Percentiles rank a stretch among this genome's conserved stretches.
phyloP scores from a whole-genome alignment of 2,113 vertebrate species.

The Glareola pratincola region DNA sequence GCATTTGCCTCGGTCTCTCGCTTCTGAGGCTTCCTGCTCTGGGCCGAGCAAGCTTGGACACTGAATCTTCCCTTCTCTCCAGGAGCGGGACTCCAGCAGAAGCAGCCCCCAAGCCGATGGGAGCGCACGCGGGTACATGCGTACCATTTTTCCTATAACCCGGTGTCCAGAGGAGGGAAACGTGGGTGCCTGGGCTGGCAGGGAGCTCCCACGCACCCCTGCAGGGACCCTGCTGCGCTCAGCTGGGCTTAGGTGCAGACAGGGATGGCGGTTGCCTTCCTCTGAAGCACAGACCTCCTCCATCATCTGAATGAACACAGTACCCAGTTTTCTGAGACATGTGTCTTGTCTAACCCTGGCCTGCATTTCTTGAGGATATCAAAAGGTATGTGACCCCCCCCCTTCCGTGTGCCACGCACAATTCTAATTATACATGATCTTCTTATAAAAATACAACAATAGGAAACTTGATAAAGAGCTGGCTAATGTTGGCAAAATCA shows the following conservation, averaged over 20 bases:
- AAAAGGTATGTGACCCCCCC: neutral
- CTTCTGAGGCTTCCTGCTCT: neutral
- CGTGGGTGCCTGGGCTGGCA: neutral
- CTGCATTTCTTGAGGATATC: neutral
- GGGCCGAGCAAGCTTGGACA: neutral
- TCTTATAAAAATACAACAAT: neutral
- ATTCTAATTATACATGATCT: neutral
- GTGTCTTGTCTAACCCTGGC: neutral
- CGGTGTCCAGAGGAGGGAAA: neutral
- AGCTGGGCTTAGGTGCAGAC: neutral
- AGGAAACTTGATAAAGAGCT: neutral
- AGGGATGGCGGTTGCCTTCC: neutral
- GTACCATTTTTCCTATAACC: neutral
- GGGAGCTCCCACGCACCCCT: neutral
- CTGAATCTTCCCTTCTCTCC: neutral
- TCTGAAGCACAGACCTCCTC: neutral
- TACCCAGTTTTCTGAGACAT: neutral
- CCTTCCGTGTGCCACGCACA: neutral
- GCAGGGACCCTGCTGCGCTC: neutral
- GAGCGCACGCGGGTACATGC: too few species aligned
- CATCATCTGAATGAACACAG: fast-evolving
- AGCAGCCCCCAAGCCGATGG: neutral
- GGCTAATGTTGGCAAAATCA: neutral
- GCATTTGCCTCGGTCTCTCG: neutral
- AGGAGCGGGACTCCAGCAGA: neutral